These are phyloP conservation scores for Parazoanthus swiftii DNA, from an alignment of 92 coral and sea anemone genomes.

Conservation along the genomic window DNA sequence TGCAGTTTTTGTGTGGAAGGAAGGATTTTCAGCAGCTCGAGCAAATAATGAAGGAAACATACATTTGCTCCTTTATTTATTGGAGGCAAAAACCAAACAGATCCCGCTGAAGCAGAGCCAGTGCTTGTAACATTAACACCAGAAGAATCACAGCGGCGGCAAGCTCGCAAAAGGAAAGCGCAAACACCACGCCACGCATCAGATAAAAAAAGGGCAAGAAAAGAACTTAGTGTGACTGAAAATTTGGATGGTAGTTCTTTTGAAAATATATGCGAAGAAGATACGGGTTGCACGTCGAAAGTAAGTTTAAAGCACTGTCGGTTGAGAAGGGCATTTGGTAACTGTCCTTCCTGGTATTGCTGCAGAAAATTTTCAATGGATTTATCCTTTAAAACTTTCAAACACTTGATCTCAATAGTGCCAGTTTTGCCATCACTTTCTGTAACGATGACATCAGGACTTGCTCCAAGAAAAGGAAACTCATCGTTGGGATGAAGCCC, in stretches of 20 bases:
- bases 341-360: slow-evolving; percentile 28
- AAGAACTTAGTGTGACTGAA: not conserved
- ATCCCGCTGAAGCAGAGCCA: too few relatives aligned
- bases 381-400: slow-evolving; percentile 41
- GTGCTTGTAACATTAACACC: too few relatives aligned
- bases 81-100: too few relatives aligned
- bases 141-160: not conserved
- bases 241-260: not conserved
- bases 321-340: slow-evolving; percentile 39
- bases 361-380: slow-evolving; percentile 43
- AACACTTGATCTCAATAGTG: slow-evolving; percentile 46
- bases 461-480: slow-evolving; percentile 45
- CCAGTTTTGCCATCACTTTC: slow-evolving; percentile 30
- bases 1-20: too few relatives aligned
- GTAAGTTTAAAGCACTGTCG: slow-evolving; percentile 41
- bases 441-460: slow-evolving; percentile 40
- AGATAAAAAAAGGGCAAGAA: not conserved
- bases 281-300: not conserved
- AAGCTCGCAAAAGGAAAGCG: not conserved
- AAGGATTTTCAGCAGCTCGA: too few relatives aligned
- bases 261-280: not conserved
- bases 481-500: slow-evolving; percentile 2
- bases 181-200: not conserved
- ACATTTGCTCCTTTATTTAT: too few relatives aligned
- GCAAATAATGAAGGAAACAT: too few relatives aligned